Evolutionary conservation across 2,797 vertebrate species (phyloP), one percentile per base, ranked within the genome.

Genomic region (Manis javanica): DNA sequence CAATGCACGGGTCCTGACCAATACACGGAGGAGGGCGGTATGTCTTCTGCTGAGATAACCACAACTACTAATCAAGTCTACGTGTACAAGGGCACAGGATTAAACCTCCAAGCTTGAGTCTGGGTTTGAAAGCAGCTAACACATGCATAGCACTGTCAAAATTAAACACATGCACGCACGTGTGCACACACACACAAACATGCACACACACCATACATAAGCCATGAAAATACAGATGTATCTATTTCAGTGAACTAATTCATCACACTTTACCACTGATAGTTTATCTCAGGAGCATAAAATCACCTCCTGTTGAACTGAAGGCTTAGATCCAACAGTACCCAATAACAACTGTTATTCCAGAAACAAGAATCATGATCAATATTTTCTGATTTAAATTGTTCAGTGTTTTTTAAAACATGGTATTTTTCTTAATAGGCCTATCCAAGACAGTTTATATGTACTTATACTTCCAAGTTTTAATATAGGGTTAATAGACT

Each of bases 21-120:
- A 99, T 98, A 99, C 99, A 99, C 98, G 99, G 98, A 98, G 98
- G 98, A 99, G 99, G 98, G 99, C 98, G 98, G 98, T 98, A 98
- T 98, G 99, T 99, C 99, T 99, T 99, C 99, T 99, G 98, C 99
- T 98, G 99, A 99, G 99, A 99, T 99, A 99, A 99, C 99, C 99
- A 99, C 99, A 99, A 99, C 99, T 99, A 99, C 99, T 99, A 99
- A 99, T 99, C 99, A 99, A 99, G 99, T 98, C 98, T 98, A 99
- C 98, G 98, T 99, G 99, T 99, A 99, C 99, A 98, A 99, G 99
- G 99, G 98, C 99, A 99, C 98, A 98, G 99, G 99, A 99, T 99
- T 99, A 99, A 99, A 99, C 99, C 99, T 99, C 99, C 98, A 98
- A 98, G 99, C 99, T 99, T 98, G 98, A 99, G 98, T 99, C 98